Percentiles rank a stretch among this genome's conserved stretches.
phyloP scores from a whole-genome alignment of 2,888 invertebrate genomes.

The Malthinus flaveolus region DNA sequence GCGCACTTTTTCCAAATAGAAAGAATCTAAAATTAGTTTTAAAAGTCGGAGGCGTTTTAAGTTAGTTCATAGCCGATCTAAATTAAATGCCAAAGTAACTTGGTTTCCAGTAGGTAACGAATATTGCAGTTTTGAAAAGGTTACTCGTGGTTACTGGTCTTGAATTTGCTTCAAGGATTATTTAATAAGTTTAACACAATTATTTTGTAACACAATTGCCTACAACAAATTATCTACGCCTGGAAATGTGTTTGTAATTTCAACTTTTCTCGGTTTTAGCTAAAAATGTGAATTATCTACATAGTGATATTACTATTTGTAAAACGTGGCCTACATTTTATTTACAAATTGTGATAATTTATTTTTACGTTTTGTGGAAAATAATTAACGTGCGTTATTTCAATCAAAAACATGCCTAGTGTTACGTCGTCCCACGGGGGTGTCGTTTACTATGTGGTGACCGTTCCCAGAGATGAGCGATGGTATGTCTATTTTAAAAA shows the following conservation, averaged over 20 bases:
- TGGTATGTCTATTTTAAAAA: slow-evolving; percentile 14
- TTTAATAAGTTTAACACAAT: background rate
- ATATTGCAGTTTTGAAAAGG: slow-evolving; percentile 14
- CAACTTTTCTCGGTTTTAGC: too few species aligned
- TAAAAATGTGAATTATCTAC: too few species aligned
- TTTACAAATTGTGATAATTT: background rate
- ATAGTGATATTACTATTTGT: background rate
- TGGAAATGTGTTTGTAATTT: too few species aligned
- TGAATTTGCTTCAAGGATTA: slow-evolving; percentile 13
- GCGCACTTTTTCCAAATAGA: slow-evolving; percentile 19
- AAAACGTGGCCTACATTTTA: background rate
- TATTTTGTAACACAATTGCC: too few species aligned
- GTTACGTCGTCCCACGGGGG: slow-evolving; percentile 67
- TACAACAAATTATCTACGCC: too few species aligned
- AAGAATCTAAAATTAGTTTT: slow-evolving; percentile 17
- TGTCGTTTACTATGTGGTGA: slow-evolving; percentile 69
- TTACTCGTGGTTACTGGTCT: slow-evolving; percentile 14
- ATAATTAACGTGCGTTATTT: too few species aligned
- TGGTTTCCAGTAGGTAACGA: background rate
- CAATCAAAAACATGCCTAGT: slow-evolving; percentile 45
- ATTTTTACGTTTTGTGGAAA: background rate
- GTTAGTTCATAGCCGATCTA: slow-evolving; percentile 9
- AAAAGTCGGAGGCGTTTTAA: slow-evolving; percentile 8
- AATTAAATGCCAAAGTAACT: background rate
- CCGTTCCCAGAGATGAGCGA: slow-evolving; percentile 18